These are phyloP conservation scores for Sebastes glaucus DNA, from an alignment of 2,797 vertebrate species.

Conservation along the genomic window DNA sequence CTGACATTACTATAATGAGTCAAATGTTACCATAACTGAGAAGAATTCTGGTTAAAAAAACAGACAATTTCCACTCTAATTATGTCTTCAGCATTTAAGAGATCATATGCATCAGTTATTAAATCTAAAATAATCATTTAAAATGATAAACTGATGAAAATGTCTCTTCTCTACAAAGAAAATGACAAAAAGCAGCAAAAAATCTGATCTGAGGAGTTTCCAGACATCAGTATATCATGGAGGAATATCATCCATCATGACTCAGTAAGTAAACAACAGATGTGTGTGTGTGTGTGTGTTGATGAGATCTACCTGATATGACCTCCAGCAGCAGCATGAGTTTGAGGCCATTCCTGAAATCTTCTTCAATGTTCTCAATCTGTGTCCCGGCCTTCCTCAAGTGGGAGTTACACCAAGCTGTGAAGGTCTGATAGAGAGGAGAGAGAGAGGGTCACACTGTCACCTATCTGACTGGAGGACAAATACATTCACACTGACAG, in stretches of 20 bases:
- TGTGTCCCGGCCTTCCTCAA: slow-evolving; percentile 92
- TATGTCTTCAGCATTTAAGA: not conserved
- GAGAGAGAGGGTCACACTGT: not conserved
- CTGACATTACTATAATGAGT: not conserved
- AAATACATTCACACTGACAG: slow-evolving; percentile 9
- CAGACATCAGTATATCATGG: not conserved
- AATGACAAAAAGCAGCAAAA: not conserved
- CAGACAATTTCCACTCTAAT: not conserved
- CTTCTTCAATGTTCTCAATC: slow-evolving; percentile 93
- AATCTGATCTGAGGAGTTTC: not conserved
- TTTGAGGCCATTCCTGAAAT: slow-evolving; percentile 92
- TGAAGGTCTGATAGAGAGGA: slow-evolving; percentile 83
- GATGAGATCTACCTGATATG: slow-evolving; percentile 84
- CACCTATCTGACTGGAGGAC: not conserved
- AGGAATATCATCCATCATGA: not conserved
- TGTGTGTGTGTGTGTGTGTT: not conserved
- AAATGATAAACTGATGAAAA: not conserved
- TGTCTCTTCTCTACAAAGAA: not conserved
- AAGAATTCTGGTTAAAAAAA: not conserved
- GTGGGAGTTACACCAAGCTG: slow-evolving; percentile 95
- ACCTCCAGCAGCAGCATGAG: slow-evolving; percentile 94
- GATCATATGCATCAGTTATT: not conserved
- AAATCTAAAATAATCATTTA: not conserved
- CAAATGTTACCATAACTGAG: not conserved
- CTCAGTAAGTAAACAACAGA: not conserved